A percentile compares a stretch with the other conserved stretches of the same genome.
Evolutionary conservation across 2,888 invertebrate species (phyloP).

Genomic region (Conomelus anceps): DNA sequence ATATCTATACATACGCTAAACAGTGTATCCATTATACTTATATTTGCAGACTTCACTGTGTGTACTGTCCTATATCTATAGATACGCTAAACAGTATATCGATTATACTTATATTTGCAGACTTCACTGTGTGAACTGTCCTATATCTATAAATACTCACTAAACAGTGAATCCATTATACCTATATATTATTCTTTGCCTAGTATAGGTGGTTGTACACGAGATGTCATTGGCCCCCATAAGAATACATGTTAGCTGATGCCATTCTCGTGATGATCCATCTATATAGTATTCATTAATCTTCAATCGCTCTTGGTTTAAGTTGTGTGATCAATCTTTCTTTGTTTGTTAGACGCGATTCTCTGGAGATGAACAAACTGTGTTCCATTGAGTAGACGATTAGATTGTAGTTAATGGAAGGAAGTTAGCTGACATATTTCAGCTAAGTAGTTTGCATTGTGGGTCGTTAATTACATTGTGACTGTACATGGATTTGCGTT

Average conservation of each 20-base stretch:
- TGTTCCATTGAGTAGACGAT: neutral
- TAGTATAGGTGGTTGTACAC: too few species aligned
- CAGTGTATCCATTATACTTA: too few species aligned
- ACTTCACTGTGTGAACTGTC: neutral
- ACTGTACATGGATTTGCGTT: neutral
- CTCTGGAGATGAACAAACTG: neutral
- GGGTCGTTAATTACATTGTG: neutral
- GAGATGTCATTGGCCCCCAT: too few species aligned
- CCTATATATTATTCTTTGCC: neutral
- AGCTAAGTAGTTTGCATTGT: neutral
- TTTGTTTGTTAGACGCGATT: neutral
- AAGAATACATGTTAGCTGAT: too few species aligned
- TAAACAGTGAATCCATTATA: neutral
- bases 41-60: neutral
- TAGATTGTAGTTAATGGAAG: neutral
- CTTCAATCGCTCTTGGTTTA: too few species aligned
- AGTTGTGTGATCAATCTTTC: neutral
- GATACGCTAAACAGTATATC: too few species aligned
- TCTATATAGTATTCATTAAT: too few species aligned
- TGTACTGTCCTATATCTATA: neutral
- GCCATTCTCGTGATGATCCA: too few species aligned
- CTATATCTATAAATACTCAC: too few species aligned
- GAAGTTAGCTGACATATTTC: neutral
- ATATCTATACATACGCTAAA: too few species aligned
- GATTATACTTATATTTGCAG: too few species aligned